phyloP scores from a whole-genome alignment of 2,797 vertebrate genomes.

The Eospalax fontanierii region DNA sequence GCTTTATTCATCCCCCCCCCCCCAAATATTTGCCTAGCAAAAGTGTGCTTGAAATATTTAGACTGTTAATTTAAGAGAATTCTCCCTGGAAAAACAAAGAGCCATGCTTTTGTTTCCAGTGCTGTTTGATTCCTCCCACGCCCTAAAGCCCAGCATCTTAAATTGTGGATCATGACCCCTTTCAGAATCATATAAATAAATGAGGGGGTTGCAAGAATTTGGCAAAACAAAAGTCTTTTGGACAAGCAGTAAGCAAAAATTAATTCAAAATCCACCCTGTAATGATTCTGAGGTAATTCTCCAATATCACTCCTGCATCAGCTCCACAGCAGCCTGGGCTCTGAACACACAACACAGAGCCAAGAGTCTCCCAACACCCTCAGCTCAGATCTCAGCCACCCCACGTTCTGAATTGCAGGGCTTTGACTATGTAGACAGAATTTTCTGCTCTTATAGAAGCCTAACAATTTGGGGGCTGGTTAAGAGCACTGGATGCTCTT shows the following conservation, averaged over 20 bases:
- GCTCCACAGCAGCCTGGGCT: background rate
- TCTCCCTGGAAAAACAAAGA: background rate
- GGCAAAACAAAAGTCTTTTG: background rate
- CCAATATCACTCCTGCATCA: background rate
- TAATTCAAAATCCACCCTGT: background rate
- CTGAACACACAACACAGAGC: background rate
- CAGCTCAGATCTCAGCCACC: background rate
- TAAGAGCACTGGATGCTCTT: no score
- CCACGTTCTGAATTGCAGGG: background rate
- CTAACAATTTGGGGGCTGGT: no score
- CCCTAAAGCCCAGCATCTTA: background rate
- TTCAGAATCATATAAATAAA: background rate
- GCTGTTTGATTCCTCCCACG: background rate
- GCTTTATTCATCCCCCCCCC: background rate
- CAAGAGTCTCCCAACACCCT: background rate
- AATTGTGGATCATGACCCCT: background rate
- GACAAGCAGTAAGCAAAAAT: background rate
- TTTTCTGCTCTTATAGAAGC: background rate
- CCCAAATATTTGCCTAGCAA: conserved; percentile 46
- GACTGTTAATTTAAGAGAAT: conserved; percentile 46
- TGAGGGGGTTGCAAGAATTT: background rate
- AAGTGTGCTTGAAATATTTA: conserved; percentile 43
- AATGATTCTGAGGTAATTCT: background rate
- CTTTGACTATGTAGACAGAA: no score
- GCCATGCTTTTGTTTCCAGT: background rate